Evolutionary conservation across 2,113 vertebrate genomes (phyloP).

Genomic region (Natator depressus): DNA sequence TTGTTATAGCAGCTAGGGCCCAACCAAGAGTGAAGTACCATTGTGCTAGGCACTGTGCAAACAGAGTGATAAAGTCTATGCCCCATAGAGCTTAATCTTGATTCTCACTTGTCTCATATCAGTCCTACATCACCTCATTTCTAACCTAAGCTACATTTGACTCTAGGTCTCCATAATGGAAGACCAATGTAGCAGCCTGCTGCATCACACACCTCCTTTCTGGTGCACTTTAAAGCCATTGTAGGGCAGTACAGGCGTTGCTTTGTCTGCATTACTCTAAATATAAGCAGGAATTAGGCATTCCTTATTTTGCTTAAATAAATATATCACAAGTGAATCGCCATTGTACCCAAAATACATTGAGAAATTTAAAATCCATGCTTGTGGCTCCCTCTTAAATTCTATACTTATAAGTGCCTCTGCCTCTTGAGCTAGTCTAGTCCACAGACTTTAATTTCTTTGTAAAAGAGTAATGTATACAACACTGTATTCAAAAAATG

Average conservation of each 20-base stretch:
- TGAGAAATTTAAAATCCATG: not conserved
- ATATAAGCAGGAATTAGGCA: not conserved
- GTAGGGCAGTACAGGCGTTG: not conserved
- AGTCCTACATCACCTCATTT: not conserved
- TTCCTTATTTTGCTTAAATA: not conserved
- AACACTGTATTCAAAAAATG: not conserved
- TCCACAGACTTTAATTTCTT: not conserved
- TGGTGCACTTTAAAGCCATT: not conserved
- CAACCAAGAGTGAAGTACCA: not conserved
- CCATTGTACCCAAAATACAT: not conserved
- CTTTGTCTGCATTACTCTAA: too few species aligned
- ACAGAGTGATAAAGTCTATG: not conserved
- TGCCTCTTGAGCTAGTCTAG: not conserved
- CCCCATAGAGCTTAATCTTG: not conserved
- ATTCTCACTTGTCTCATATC: not conserved
- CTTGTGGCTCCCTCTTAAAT: not conserved
- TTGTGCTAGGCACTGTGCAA: not conserved
- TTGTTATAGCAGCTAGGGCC: not conserved
- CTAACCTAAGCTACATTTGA: not conserved
- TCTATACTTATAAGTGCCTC: accelerated
- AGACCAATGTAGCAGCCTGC: not conserved
- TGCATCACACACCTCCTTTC: too few species aligned
- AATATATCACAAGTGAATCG: accelerated
- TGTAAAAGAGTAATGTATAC: not conserved
- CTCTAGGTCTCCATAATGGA: not conserved